Conservation (phyloP, 2,113 vertebrate genomes). For the Ciconia maguari region DNA sequence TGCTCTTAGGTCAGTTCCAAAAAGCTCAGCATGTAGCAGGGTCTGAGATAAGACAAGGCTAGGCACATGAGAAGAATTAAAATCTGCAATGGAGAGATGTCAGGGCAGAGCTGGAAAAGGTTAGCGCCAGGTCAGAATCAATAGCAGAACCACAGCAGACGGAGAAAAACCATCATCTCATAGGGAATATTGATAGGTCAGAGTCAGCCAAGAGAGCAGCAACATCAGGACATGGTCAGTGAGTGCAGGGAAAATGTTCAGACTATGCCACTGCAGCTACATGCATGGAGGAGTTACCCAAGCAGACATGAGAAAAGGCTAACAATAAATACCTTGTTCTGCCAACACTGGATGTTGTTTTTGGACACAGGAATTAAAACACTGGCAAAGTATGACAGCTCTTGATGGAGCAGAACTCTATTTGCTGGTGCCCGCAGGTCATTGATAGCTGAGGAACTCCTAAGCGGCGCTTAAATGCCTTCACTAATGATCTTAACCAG, state of each 20-base stretch:
- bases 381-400: neutral
- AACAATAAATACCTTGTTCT: slow-evolving; percentile 9
- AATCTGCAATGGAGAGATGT: neutral
- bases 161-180: neutral
- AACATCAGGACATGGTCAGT: neutral
- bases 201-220: neutral
- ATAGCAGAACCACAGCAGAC: neutral
- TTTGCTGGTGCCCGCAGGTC: neutral
- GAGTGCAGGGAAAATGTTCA: neutral
- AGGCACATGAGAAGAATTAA: neutral
- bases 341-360: neutral
- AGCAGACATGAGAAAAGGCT: neutral
- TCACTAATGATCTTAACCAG: neutral
- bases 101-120: neutral
- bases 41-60: neutral
- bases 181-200: neutral
- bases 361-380: neutral
- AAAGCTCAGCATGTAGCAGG: neutral
- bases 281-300: neutral
- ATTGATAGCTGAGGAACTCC: neutral
- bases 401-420: neutral
- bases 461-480: neutral
- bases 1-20: neutral
- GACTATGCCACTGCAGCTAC: neutral
- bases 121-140: neutral